phyloP scores from a whole-genome alignment of 2,113 vertebrate genomes.

The Campylorhamphus procurvoides region DNA sequence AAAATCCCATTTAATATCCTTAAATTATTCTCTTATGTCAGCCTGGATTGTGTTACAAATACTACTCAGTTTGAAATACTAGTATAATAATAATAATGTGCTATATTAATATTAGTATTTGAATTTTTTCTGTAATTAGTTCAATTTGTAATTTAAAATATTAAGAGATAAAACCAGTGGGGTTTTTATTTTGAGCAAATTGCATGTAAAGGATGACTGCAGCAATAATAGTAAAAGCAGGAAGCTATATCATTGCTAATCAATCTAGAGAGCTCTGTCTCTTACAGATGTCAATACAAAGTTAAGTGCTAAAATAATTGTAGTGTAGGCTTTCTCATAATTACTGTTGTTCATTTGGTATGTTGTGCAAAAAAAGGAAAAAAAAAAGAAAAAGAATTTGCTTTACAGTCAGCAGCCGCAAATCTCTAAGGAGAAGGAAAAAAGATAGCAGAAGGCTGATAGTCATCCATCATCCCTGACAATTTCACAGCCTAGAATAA shows the following conservation, averaged over 20 bases:
- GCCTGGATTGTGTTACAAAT: background rate
- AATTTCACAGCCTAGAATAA: constrained; percentile 90
- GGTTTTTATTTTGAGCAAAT: background rate
- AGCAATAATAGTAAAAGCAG: constrained; percentile 48
- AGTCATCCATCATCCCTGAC: constrained; percentile 96
- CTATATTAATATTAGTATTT: background rate
- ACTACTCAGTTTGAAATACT: background rate
- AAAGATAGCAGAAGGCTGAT: constrained; percentile 95
- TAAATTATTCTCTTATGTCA: background rate
- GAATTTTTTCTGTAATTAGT: background rate
- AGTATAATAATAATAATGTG: background rate
- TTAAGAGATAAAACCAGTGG: constrained; percentile 29
- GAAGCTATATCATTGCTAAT: constrained; percentile 69
- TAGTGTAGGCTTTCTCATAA: constrained; percentile 75
- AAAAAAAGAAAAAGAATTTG: constrained; percentile 79
- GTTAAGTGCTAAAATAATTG: constrained; percentile 77
- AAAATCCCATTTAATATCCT: constrained; percentile 24
- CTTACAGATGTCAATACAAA: constrained; percentile 76
- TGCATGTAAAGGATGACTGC: constrained; percentile 41
- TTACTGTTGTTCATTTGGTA: constrained; percentile 70
- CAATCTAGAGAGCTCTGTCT: constrained; percentile 70
- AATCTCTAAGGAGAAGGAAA: constrained; percentile 86
- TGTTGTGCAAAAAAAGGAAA: constrained; percentile 73
- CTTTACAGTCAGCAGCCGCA: constrained; percentile 85
- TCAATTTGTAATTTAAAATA: constrained; percentile 53